phyloP scores from a whole-genome alignment of 2,888 invertebrate species.

The Tenthredo distinguenda region DNA sequence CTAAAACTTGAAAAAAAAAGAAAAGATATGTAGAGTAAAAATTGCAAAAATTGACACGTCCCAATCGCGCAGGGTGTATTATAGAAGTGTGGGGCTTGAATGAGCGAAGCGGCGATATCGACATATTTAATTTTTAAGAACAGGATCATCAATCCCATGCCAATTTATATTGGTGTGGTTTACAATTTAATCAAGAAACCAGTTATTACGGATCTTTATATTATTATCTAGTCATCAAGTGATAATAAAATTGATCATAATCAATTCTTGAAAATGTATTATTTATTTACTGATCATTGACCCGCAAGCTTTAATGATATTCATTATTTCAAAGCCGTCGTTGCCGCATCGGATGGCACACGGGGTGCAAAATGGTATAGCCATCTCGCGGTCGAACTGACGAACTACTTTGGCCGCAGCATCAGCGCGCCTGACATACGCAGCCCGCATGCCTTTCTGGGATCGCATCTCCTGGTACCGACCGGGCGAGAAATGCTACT shows the following conservation, averaged over 20 bases:
- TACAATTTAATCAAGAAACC: conserved; percentile 61
- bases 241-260: conserved; percentile 77
- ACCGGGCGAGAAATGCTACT: not conserved
- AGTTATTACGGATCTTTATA: conserved; percentile 77
- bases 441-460: not conserved
- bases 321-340: not conserved
- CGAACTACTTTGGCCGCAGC: not conserved
- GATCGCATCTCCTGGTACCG: not conserved
- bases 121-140: not conserved
- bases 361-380: not conserved
- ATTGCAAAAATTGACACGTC: conserved; percentile 24
- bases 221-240: conserved; percentile 77
- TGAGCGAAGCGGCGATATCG: conserved; percentile 1
- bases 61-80: conserved; percentile 35
- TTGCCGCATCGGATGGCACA: not conserved
- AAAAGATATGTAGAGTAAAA: not conserved
- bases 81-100: conserved; percentile 7
- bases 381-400: not conserved
- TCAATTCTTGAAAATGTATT: conserved; percentile 58
- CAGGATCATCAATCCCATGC: not conserved
- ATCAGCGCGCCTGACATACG: not conserved
- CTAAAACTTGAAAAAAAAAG: not conserved
- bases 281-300: not conserved
- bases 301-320: not conserved
- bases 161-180: conserved; percentile 14